A percentile compares a stretch with the other conserved stretches of the same genome.
Evolutionary conservation across 2,888 invertebrate genomes (phyloP).

Genomic region (Athalia cordata): DNA sequence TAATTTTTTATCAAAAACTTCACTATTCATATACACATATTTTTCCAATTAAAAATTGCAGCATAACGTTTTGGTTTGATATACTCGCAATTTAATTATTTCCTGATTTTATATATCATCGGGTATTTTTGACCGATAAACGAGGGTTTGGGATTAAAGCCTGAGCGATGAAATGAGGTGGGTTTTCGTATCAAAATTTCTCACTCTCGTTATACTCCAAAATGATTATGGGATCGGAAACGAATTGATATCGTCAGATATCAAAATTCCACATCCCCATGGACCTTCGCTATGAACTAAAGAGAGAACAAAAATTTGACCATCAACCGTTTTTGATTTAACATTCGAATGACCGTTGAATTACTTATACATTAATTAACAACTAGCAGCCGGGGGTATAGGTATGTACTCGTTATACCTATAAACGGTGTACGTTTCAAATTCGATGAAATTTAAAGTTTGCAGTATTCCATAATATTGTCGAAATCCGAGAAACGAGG

Average conservation of each 20-base stretch:
- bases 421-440: too few species aligned
- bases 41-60: too few species aligned
- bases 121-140: not conserved
- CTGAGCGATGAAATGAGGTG: not conserved
- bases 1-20: too few species aligned
- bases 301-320: too few species aligned
- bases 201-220: slow-evolving; percentile 1
- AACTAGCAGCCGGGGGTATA: not conserved
- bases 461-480: too few species aligned
- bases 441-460: too few species aligned
- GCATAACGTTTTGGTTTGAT: too few species aligned
- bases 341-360: slow-evolving; percentile 11
- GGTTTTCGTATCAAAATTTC: not conserved
- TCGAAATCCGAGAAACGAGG: too few species aligned
- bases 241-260: slow-evolving; percentile 15
- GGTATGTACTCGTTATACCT: too few species aligned
- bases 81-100: not conserved
- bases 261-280: not conserved
- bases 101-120: not conserved
- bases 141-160: not conserved
- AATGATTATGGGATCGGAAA: slow-evolving; percentile 14
- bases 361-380: not conserved
- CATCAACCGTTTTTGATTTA: slow-evolving; percentile 11
- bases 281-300: not conserved
- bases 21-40: too few species aligned